Base-by-base conservation (phyloP, 53 echinoderm and acorn worm species). In the Temnopleurus reevesii region DNA sequence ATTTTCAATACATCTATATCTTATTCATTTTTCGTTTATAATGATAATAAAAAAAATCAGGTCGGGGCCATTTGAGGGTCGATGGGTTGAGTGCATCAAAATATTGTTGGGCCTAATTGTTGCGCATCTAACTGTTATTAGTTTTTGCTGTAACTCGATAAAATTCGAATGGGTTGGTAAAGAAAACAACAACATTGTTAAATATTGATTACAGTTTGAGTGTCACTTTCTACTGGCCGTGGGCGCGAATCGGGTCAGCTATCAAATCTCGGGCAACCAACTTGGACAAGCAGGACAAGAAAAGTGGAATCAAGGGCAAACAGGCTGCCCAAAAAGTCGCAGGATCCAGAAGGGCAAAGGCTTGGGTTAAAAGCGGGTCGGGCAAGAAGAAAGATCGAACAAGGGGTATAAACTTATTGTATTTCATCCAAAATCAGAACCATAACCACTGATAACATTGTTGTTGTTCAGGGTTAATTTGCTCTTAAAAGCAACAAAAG, bases 171-270 rank as follows among this genome's bases (percentile, higher is more conserved):
- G 13, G 33, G 3, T 30, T 30, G 13, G 2, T 31, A 12, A 2
- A 8, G 7, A 59, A 61, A 30, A 13, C 33, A 63, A 31, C 63
- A 21, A 31, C 33, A 17, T 31, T 12, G 63, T 63, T n/a, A n/a
- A n/a, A 33, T 31, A 33, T 71, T 21, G n/a, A n/a, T n/a, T n/a
- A 10, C 53, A 79, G 79, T 49, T 26, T 79, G 79, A 79, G 2
- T n/a, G 18, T 79, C 49, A 79, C 79, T 4, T 79, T 79, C n/a
- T 29, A 47, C 8, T 79, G 79, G 79, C 79, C 79, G 2, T 79
- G 79, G 79, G 51, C 79, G 23, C 31, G 51, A 49, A 12, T 79
- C 23, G 41, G 36, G 41, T 36, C 41, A 21, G 41, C 21, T 21
- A 71, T 71, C 43, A 71, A 71, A 71, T 41, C 71, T 38, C 71